phyloP scores from a whole-genome alignment of 2,888 invertebrate genomes.

The Cantharis lateralis region DNA sequence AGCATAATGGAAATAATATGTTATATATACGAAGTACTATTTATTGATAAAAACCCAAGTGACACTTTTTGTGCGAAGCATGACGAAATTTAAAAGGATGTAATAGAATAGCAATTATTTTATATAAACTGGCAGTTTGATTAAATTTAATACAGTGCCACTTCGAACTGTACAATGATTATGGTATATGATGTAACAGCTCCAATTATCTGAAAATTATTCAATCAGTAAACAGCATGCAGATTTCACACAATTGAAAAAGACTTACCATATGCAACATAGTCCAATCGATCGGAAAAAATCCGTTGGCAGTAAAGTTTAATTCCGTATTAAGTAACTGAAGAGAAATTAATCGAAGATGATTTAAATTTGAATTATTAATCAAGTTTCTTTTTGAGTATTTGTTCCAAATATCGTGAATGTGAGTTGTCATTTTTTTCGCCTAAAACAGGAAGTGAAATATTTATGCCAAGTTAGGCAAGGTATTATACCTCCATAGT shows the following conservation, averaged over 20 bases:
- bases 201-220: not conserved
- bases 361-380: slow-evolving; percentile 27
- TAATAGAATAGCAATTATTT: too few relatives aligned
- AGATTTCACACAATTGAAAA: too few relatives aligned
- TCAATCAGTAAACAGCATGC: not conserved
- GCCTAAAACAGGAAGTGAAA: slow-evolving; percentile 11
- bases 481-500: not conserved
- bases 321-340: slow-evolving; percentile 31
- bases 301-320: slow-evolving; percentile 33
- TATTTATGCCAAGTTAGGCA: too few relatives aligned
- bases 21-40: too few relatives aligned
- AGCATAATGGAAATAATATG: too few relatives aligned
- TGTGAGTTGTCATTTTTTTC: slow-evolving; percentile 30
- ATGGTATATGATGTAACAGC: not conserved
- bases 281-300: slow-evolving; percentile 36
- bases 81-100: too few relatives aligned
- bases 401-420: slow-evolving; percentile 38
- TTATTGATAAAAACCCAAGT: too few relatives aligned
- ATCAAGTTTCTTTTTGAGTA: slow-evolving; percentile 31
- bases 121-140: too few relatives aligned
- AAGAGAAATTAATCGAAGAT: slow-evolving; percentile 34
- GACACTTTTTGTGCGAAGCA: too few relatives aligned
- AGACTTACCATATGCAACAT: slow-evolving; percentile 29
- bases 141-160: not conserved
- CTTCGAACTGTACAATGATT: not conserved